phyloP scores from a whole-genome alignment of 92 coral and sea anemone species.

The Epizoanthus stellaris region DNA sequence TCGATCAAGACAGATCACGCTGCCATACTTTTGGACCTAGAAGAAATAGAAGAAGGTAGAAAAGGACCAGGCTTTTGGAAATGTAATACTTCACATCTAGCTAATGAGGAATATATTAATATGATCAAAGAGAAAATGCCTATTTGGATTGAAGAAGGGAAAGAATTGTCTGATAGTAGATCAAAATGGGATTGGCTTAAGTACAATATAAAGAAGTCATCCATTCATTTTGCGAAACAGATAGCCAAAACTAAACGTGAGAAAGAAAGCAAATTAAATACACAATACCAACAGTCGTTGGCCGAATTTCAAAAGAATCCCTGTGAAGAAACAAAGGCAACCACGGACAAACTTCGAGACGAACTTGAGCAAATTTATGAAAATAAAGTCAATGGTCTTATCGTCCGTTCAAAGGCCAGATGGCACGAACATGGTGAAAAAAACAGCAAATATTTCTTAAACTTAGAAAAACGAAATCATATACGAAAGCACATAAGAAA shows the following conservation, averaged over 20 bases:
- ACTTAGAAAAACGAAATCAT: conserved; percentile 18
- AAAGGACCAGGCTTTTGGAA: not conserved
- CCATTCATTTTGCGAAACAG: not conserved
- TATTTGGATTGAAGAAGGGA: conserved; percentile 6
- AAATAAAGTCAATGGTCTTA: conserved; percentile 16
- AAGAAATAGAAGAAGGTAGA: too few relatives aligned
- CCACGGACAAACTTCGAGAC: not conserved
- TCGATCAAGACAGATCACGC: not conserved
- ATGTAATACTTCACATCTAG: not conserved
- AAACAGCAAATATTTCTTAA: conserved; percentile 12
- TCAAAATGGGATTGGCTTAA: too few relatives aligned
- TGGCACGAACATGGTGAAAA: conserved; percentile 29
- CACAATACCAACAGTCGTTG: not conserved
- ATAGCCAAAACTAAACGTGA: not conserved
- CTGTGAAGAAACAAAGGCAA: not conserved
- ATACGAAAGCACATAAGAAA: conserved; percentile 27
- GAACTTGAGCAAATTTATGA: conserved; percentile 27
- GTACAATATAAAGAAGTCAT: too few relatives aligned
- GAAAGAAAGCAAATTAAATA: not conserved
- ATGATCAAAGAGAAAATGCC: not conserved
- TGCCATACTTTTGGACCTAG: too few relatives aligned
- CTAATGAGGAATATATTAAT: not conserved
- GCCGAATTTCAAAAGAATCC: not conserved
- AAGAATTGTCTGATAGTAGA: conserved; percentile 1
- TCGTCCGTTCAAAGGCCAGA: conserved; percentile 18